phyloP scores from a whole-genome alignment of 2,888 invertebrate species.

The Chrysina gloriosa region DNA sequence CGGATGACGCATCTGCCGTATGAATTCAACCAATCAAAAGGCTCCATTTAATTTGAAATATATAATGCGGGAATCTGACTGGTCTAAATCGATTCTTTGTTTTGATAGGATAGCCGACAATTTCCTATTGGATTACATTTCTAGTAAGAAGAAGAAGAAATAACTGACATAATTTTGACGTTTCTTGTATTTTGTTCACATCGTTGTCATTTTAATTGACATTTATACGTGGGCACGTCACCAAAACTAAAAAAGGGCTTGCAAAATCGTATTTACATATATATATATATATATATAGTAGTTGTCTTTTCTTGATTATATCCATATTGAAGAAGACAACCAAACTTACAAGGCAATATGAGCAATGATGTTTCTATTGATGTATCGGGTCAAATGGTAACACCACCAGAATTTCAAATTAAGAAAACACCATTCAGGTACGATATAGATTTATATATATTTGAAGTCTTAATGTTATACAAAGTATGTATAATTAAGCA shows the following conservation, averaged over 20 bases:
- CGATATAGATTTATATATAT: neutral
- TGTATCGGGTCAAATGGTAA: conserved; percentile 62
- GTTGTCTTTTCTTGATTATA: neutral
- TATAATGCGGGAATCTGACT: conserved; percentile 38
- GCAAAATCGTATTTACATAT: no score
- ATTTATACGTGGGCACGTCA: no score
- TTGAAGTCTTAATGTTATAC: neutral
- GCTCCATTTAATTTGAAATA: conserved; percentile 38
- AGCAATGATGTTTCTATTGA: conserved; percentile 60
- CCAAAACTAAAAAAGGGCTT: no score
- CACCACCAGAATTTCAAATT: conserved; percentile 49
- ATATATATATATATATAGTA: no score
- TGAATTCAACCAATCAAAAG: conserved; percentile 56
- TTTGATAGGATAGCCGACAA: conserved; percentile 13
- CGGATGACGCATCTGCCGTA: conserved; percentile 53
- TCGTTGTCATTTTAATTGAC: no score
- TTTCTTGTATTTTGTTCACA: no score
- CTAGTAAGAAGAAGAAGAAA: conserved; percentile 42
- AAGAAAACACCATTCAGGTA: conserved; percentile 38
- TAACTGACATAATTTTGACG: neutral
- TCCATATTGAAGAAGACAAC: neutral
- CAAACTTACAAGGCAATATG: conserved; percentile 47
- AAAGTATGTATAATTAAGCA: no score
- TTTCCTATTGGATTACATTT: conserved; percentile 28
- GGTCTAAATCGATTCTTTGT: conserved; percentile 41